Percentiles rank a stretch among this genome's conserved stretches.
phyloP scores from a whole-genome alignment of 2,113 vertebrate genomes.

The Anarhynchus alexandrinus region DNA sequence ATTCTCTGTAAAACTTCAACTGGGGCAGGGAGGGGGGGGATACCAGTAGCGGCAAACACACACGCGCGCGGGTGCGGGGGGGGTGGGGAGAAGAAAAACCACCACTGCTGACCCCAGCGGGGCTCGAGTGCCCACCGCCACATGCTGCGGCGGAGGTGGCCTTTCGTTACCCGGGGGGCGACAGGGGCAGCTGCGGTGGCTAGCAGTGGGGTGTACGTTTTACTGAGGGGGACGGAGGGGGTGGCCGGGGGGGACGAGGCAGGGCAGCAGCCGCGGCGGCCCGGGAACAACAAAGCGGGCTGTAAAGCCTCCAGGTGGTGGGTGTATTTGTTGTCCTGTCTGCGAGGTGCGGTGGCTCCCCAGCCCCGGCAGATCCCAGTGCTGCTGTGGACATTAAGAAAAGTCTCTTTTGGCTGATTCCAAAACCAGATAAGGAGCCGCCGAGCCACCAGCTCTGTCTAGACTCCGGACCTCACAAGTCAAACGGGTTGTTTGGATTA shows the following conservation, averaged over 20 bases:
- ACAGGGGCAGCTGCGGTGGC: not conserved
- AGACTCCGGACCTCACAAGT: constrained; percentile 86
- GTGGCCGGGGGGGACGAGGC: not conserved
- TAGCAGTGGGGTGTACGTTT: not conserved
- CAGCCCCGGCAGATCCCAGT: constrained; percentile 59
- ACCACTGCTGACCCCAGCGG: not conserved
- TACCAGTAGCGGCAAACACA: not conserved
- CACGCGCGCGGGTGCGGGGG: fast-evolving
- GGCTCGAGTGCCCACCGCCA: not conserved
- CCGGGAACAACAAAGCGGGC: constrained; percentile 69
- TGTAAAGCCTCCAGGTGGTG: constrained; percentile 73
- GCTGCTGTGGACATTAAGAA: constrained; percentile 70
- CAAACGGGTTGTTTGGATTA: constrained; percentile 84
- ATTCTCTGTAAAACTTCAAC: not conserved
- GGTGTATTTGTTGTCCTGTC: constrained; percentile 73
- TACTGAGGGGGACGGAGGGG: not conserved
- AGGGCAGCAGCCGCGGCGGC: not conserved
- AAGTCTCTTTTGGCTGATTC: constrained; percentile 81
- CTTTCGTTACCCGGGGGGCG: not conserved
- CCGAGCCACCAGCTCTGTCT: constrained; percentile 83
- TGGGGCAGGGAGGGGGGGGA: too few species aligned
- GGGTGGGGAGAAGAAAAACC: fast-evolving
- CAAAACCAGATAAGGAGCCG: constrained; percentile 83
- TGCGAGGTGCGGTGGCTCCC: constrained; percentile 64
- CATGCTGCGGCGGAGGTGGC: not conserved